Base-by-base conservation (phyloP, 2,113 vertebrate genomes). In the Mugil cephalus region DNA sequence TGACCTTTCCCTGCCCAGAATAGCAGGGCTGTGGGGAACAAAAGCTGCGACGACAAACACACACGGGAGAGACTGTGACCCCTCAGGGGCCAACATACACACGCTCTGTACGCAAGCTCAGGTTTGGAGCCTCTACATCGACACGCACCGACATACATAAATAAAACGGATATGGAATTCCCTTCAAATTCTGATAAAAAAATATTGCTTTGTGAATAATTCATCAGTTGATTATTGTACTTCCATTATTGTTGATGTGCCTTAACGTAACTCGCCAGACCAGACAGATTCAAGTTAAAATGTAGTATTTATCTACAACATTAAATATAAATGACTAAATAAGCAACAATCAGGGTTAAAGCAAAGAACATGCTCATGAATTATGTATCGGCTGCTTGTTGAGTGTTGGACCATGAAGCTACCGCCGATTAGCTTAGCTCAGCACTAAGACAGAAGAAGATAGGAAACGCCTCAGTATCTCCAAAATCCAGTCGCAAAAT, bases 1-100 rank as follows among this genome's bases (percentile, higher is more conserved):
- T 80, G 79, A 88, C 83, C 86, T 88, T 85, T 87, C 51, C 34
- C 24, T 55, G 69, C 77, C 65, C 47, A 82, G 82, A 91, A 89
- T 87, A 90, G 88, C 64, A 80, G 67, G 55, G 66, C 89, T 80
- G 45, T 74, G 51, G 69, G 79, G 68, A 76, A 79, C 69, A 77
- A 69, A 78, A 69, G 69, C 69, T 68, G 61, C 5, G 69, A 83
- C 78, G 85, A 88, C 84, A 82, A 84, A 74, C 61, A 83, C 61
- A 83, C 72, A 76, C 68, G 9, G 42, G 58, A 39, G 75, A 40
- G 52, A 58, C 2, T 38, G 56, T 74, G 85, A 85, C 80, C 71
- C 74, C 6, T 8, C 48, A 70, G 86, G 69, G 74, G n/a, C 50
- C 24, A 46, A 63, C 59, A 21, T 62, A 62, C 76, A 21, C 65